Evolutionary conservation across 2,888 invertebrate genomes (phyloP).

Genomic region (Amblyteles armatorius): DNA sequence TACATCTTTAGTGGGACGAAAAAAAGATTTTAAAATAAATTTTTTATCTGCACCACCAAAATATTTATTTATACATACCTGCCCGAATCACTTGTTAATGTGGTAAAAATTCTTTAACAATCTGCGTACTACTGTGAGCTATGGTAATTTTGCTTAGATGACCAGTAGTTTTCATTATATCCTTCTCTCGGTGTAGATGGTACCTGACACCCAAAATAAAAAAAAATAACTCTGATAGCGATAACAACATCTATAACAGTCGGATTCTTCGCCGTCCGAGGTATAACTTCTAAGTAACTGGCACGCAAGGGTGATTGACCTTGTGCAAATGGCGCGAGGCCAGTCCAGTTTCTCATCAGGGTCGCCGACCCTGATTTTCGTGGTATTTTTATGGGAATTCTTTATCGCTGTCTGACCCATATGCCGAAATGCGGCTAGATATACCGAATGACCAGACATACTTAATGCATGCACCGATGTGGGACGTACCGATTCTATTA

Average conservation of each 20-base stretch:
- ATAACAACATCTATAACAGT: not conserved
- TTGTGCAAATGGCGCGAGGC: not conserved
- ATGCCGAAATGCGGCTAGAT: not conserved
- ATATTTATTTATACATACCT: too few species aligned
- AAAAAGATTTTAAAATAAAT: too few species aligned
- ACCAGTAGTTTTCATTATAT: too few species aligned
- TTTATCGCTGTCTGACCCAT: not conserved
- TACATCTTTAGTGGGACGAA: too few species aligned
- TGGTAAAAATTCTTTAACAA: too few species aligned
- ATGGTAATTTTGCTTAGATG: too few species aligned
- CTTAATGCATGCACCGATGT: conserved; percentile 56
- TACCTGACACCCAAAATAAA: too few species aligned
- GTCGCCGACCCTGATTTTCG: not conserved
- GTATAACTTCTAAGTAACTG: not conserved
- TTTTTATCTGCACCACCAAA: too few species aligned
- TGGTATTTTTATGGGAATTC: not conserved
- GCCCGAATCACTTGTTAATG: too few species aligned
- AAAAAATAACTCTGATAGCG: not conserved
- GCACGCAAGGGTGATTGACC: not conserved
- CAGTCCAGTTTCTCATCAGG: not conserved
- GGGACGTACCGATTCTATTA: conserved; percentile 43
- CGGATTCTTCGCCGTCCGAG: not conserved
- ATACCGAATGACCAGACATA: not conserved
- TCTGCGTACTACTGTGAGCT: too few species aligned
- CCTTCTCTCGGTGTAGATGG: too few species aligned